Base-by-base conservation (phyloP, 2,888 invertebrate genomes). In the Chrysolina oricalcia region DNA sequence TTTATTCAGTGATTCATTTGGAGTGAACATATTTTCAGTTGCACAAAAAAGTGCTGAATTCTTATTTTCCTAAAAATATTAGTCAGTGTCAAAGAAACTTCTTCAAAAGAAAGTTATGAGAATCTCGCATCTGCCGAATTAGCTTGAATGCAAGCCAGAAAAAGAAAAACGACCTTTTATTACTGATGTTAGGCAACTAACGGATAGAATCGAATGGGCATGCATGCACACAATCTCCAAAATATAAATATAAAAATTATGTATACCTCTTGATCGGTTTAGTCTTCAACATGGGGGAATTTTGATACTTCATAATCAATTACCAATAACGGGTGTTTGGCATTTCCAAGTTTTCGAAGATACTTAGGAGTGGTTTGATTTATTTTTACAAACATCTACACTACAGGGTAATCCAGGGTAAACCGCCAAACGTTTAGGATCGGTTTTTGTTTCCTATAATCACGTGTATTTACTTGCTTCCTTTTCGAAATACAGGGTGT, bases 61-160 rank as follows among this genome's bases (percentile, higher is more conserved):
- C 82, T 81, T 82, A 83, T 82, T 83, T 81, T 78, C 80, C 78
- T 76, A 80, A 81, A 84, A 85, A 85, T 85, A 84, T 85, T 80
- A 80, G 80, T 78, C 72, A 70, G 80, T 83, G 85, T 84, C 85
- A 82, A 81, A 83, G 84, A 83, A 85, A 84, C 83, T 85, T 83
- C 86, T 84, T 83, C 83, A 84, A 84, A 83, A 82, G 85, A 83
- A 84, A 86, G 83, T 86, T 85, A 86, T 84, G 85, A 84, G 83
- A 78, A 83, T 80, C 81, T 79, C 84, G 82, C 85, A 85, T 86
- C 84, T 85, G 85, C 85, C 82, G 84, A 85, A 81, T 82, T 85
- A 83, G 86, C 84, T 81, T 81, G 83, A 84, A 84, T 84, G 84
- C 85, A 84, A 83, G 80, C 82, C 82, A 82, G 83, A 82, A 83